Evolutionary conservation across 2,888 invertebrate genomes (phyloP).

Genomic region (Galeopsomyia nigrocyanea): DNA sequence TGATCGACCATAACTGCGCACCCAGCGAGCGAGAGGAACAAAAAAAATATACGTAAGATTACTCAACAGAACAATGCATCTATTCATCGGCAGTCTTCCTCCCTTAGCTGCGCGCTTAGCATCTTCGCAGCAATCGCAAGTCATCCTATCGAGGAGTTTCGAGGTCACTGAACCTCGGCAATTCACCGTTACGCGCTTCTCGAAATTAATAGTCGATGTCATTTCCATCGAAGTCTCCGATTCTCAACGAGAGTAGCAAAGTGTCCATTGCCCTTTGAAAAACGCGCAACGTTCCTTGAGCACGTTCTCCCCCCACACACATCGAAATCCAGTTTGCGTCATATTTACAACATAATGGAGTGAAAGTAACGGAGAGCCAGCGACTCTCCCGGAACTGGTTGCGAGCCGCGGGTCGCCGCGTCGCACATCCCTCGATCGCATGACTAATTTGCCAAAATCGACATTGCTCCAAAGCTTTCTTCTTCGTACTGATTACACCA

Average conservation of each 20-base stretch:
- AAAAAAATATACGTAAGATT: too few species aligned
- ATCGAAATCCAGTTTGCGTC: slow-evolving; percentile 57
- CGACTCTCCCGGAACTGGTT: slow-evolving; percentile 58
- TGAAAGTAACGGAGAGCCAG: slow-evolving; percentile 61
- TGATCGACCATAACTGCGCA: neutral
- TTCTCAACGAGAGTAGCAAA: neutral
- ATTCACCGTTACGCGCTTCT: neutral
- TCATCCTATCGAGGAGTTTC: neutral
- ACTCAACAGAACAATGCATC: too few species aligned
- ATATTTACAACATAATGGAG: slow-evolving; percentile 59
- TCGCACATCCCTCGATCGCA: too few species aligned
- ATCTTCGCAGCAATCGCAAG: neutral
- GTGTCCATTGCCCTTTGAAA: neutral
- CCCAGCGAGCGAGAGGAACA: too few species aligned
- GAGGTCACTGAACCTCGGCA: slow-evolving; percentile 30
- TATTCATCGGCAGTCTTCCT: neutral
- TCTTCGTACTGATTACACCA: too few species aligned
- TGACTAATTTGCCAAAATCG: too few species aligned
- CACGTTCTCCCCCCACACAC: slow-evolving; percentile 14
- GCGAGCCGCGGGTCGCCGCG: slow-evolving; percentile 26
- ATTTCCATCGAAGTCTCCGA: slow-evolving; percentile 18
- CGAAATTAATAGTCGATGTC: slow-evolving; percentile 36
- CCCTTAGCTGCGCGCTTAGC: neutral
- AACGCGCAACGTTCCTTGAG: neutral
- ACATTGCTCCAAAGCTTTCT: too few species aligned